phyloP scores from a whole-genome alignment of 2,797 vertebrate genomes.

The Simalia tracyae region DNA sequence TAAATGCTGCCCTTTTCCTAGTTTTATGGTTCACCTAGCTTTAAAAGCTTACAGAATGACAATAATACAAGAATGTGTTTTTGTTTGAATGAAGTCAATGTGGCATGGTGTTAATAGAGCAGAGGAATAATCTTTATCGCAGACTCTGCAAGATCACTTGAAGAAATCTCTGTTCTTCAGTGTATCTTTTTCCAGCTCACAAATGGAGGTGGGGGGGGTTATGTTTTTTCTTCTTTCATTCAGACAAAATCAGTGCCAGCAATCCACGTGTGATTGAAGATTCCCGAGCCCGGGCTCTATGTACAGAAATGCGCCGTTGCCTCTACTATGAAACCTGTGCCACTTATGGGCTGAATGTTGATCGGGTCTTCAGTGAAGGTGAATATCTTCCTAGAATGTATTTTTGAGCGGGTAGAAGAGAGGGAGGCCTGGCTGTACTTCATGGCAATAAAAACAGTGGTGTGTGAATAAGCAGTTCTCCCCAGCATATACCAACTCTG shows the following conservation, averaged over 20 bases:
- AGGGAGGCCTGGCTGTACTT: too few species aligned
- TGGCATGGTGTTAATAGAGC: too few species aligned
- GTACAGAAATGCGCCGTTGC: constrained; percentile 82
- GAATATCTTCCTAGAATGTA: neutral
- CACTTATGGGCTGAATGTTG: constrained; percentile 92
- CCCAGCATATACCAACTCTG: neutral
- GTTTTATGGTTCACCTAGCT: neutral
- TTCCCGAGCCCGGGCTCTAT: constrained; percentile 76
- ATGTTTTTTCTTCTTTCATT: neutral
- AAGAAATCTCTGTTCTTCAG: neutral
- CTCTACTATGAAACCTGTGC: constrained; percentile 94
- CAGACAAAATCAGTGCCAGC: constrained; percentile 91
- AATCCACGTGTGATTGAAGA: constrained; percentile 89
- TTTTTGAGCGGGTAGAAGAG: neutral
- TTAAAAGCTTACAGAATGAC: neutral
- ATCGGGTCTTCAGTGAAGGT: constrained; percentile 92
- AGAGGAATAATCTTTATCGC: neutral
- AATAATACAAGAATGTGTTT: neutral
- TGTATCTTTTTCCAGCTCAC: neutral
- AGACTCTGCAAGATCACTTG: neutral
- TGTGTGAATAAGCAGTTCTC: neutral
- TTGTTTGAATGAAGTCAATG: neutral
- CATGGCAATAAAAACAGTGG: neutral
- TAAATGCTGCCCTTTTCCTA: neutral
- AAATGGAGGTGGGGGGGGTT: neutral